Conservation (phyloP, 2,888 invertebrate species). For the Xestia rhomboidea region DNA sequence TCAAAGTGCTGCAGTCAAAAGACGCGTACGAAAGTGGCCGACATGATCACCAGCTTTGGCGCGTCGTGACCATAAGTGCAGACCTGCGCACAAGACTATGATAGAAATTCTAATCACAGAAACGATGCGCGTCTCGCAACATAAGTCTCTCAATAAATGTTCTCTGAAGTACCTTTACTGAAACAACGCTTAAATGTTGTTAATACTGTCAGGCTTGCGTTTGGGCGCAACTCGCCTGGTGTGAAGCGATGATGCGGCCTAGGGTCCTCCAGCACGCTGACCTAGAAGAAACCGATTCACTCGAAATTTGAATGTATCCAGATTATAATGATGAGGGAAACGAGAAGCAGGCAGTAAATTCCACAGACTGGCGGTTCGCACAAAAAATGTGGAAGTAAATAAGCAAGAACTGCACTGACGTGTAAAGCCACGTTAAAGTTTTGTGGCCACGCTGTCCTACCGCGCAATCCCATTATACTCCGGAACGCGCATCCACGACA, state of each 20-base stretch:
- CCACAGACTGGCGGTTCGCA: neutral
- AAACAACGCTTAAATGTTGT: neutral
- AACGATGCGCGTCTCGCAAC: neutral
- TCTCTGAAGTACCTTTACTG: neutral
- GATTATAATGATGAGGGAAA: neutral
- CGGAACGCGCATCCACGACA: neutral
- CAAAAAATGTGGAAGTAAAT: neutral
- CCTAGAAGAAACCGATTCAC: neutral
- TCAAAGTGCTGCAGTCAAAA: no score
- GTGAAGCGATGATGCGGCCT: neutral
- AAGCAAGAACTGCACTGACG: neutral
- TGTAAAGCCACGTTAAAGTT: neutral
- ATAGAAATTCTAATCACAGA: neutral
- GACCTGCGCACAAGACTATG: neutral
- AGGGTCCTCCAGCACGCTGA: neutral
- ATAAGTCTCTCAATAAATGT: neutral
- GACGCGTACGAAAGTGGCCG: no score
- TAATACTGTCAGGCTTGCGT: neutral
- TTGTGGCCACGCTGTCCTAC: no score
- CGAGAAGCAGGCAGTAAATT: no score
- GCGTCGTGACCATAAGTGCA: neutral
- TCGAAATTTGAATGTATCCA: neutral
- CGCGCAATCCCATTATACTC: neutral
- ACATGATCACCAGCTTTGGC: neutral
- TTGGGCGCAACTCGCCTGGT: neutral